Percentiles rank a stretch among this genome's conserved stretches.
phyloP scores from a whole-genome alignment of 1,140 invertebrate species.

The Drosophila melanogaster region DNA sequence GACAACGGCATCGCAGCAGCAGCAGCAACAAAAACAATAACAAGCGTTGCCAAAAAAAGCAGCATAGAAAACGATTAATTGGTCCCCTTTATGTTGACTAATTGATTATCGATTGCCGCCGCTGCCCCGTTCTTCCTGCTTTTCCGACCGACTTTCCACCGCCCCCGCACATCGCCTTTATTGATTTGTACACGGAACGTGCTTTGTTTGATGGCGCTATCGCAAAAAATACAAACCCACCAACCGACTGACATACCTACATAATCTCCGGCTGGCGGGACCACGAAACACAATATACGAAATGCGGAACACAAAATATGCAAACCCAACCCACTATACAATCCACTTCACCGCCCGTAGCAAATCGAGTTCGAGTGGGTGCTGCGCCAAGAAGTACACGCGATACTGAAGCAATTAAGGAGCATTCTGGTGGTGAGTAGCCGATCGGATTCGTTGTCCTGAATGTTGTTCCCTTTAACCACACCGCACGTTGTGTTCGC shows the following conservation, averaged over 20 bases:
- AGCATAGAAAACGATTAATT: conserved; percentile 33
- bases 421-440: conserved; percentile 91
- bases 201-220: conserved; percentile 63
- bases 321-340: conserved; percentile 26
- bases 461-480: not conserved
- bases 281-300: conserved; percentile 50
- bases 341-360: conserved; percentile 85
- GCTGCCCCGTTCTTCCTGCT: conserved; percentile 45
- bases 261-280: conserved; percentile 30
- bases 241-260: conserved; percentile 18
- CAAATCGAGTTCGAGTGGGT: conserved; percentile 98
- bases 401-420: conserved; percentile 92
- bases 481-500: conserved; percentile 19
- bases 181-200: conserved; percentile 82
- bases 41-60: conserved; percentile 15
- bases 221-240: conserved; percentile 19
- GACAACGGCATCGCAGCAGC: conserved; percentile 18
- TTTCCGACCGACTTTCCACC: conserved; percentile 30
- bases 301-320: conserved; percentile 47
- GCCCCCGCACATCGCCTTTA: conserved; percentile 49
- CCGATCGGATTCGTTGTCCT: not conserved
- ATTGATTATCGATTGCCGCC: conserved; percentile 64
- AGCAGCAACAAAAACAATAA: conserved; percentile 34
- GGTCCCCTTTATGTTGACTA: conserved; percentile 31
- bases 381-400: conserved; percentile 94